Conservation (phyloP, 2,797 vertebrate genomes). For the Capromys pilorides region DNA sequence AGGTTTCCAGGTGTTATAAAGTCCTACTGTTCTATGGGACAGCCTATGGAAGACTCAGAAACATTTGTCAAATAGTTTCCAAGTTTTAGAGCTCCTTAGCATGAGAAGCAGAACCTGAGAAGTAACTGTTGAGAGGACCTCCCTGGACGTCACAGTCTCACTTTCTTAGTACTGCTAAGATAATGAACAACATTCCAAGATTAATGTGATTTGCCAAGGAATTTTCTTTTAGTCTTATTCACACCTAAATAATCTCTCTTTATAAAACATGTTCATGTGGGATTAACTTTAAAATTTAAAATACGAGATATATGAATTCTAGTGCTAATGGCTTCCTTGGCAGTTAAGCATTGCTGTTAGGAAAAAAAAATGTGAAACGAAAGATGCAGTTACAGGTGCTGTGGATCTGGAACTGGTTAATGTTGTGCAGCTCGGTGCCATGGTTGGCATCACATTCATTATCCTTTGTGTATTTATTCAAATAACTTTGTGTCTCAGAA, state of each 20-base stretch:
- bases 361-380: background rate
- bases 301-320: slow-evolving; percentile 1
- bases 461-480: background rate
- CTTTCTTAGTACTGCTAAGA: background rate
- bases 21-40: background rate
- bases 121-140: background rate
- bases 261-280: background rate
- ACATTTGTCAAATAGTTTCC: background rate
- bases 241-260: background rate
- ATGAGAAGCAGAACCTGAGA: background rate
- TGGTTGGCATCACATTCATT: background rate
- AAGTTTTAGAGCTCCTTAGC: slow-evolving; percentile 1
- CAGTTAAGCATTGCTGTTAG: background rate
- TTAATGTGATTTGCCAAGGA: background rate
- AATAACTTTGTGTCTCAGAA: slow-evolving; percentile 1
- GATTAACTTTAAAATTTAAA: slow-evolving; percentile 29
- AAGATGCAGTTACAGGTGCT: background rate
- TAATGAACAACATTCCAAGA: background rate
- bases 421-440: background rate
- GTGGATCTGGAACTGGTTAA: background rate
- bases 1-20: background rate
- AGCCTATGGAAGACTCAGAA: background rate
- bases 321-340: background rate
- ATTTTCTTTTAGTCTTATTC: background rate
- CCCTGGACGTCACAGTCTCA: background rate